Evolutionary conservation across 2,888 invertebrate species (phyloP).

Genomic region (Cordilura impudica): DNA sequence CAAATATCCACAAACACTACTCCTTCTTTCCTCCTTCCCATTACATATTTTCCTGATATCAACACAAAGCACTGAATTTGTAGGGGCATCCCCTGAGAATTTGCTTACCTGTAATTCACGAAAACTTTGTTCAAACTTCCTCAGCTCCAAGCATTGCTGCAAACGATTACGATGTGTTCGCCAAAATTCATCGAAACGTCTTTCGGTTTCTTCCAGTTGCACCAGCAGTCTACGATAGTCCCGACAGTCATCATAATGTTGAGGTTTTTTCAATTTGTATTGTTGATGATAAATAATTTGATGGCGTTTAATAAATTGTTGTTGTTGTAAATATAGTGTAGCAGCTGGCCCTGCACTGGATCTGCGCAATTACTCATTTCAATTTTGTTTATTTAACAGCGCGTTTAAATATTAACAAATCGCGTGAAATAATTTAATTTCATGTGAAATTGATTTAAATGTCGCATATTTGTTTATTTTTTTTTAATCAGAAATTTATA

Average conservation of each 20-base stretch:
- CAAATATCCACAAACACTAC: no score
- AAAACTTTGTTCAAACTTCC: constrained; percentile 97
- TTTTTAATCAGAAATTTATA: no score
- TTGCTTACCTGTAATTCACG: constrained; percentile 87
- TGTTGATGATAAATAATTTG: constrained; percentile 76
- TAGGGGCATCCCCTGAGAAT: no score
- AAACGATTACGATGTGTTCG: constrained; percentile 92
- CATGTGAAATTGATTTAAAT: constrained; percentile 22
- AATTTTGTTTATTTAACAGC: constrained; percentile 20
- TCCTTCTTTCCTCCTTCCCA: no score
- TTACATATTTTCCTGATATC: no score
- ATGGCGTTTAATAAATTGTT: constrained; percentile 65
- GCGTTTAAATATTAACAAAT: constrained; percentile 41
- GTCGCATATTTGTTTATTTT: neutral
- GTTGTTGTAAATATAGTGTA: constrained; percentile 55
- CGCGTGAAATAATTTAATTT: constrained; percentile 8
- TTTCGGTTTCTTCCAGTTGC: constrained; percentile 95
- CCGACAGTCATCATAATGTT: constrained; percentile 78
- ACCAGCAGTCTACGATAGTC: constrained; percentile 86
- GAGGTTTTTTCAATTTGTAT: constrained; percentile 75
- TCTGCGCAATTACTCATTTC: constrained; percentile 69
- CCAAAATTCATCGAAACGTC: constrained; percentile 97
- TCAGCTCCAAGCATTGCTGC: constrained; percentile 92
- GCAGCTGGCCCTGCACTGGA: constrained; percentile 78
- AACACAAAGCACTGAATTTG: no score